These are phyloP conservation scores for Lordiphosa collinella DNA, from an alignment of 1,140 invertebrate species.

Conservation along the genomic window DNA sequence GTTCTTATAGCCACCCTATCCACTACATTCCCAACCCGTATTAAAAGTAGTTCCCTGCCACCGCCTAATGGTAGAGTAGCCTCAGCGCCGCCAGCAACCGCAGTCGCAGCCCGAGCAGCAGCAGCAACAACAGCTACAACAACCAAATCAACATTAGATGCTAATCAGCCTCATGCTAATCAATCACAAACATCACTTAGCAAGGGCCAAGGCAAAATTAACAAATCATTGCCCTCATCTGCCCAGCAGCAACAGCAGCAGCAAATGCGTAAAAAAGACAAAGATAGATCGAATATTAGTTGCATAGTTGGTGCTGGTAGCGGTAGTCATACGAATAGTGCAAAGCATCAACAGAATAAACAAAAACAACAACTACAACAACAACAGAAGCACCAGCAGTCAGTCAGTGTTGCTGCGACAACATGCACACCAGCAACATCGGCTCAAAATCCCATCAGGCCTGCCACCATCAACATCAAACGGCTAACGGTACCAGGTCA, in stretches of 20 bases:
- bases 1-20: constrained; percentile 81
- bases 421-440: constrained; percentile 16
- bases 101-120: constrained; percentile 29
- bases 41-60: constrained; percentile 81
- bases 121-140: constrained; percentile 37
- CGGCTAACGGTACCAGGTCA: constrained; percentile 77
- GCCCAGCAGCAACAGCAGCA: constrained; percentile 42
- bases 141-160: constrained; percentile 52
- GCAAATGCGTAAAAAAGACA: constrained; percentile 77
- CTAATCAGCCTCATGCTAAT: constrained; percentile 67
- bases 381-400: constrained; percentile 17
- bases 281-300: constrained; percentile 77
- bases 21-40: constrained; percentile 81
- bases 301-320: constrained; percentile 48
- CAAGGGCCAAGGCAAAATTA: constrained; percentile 44
- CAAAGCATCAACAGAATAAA: constrained; percentile 72
- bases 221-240: constrained; percentile 27
- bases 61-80: constrained; percentile 77
- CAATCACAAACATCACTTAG: constrained; percentile 65
- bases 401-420: constrained; percentile 22
- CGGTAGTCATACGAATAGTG: constrained; percentile 64
- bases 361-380: constrained; percentile 57
- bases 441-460: constrained; percentile 46
- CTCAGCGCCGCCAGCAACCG: constrained; percentile 59
- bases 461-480: constrained; percentile 72